Base-by-base conservation (phyloP, 1,140 invertebrate species). In the Ceratina australensis region DNA sequence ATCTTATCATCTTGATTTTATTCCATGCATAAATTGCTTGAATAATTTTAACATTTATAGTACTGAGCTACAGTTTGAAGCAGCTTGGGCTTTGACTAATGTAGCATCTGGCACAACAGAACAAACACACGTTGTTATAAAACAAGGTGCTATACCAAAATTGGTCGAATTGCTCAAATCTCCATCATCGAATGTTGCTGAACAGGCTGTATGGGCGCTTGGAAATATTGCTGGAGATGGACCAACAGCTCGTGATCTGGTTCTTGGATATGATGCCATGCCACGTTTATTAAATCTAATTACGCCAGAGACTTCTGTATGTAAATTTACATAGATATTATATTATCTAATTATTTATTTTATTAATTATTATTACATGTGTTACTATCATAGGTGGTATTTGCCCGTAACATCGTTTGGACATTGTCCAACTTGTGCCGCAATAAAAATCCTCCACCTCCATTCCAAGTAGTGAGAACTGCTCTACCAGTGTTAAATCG, bases 21-120 rank as follows among this genome's bases (percentile, higher is more conserved):
- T 13, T 54, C 3, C 5, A 28, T 71, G 26, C 12, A 64, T 7
- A 59, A 20, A n/a, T 67, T 57, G n/a, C 76, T 67, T 67, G 28
- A 71, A 61, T 24, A 16, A 20, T 61, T 64, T 47, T 54, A 75
- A 77, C 68, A 49, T 57, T 93, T 93, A 15, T 88, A 98, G 97
- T 85, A 93, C 96, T n/a, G 93, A 95, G 65, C 91, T 99, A 13
- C 98, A 99, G 91, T 99, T 99, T 93, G 99, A 99, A 93, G 96
- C 98, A 33, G 96, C 98, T 1, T 99, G 99, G 99, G 98, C 98
- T 1, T 91, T 99, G 24, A 99, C 99, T 49, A 99, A 99, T 89
- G 98, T 99, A 81, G 98, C 99, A 15, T 99, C 98, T 0, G 98
- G 98, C 16, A 98, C 96, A 8, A 96, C 97, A 15, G 94, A 96